Evolutionary conservation across 2,888 invertebrate genomes (phyloP).

Genomic region (Blastobasis adustella): DNA sequence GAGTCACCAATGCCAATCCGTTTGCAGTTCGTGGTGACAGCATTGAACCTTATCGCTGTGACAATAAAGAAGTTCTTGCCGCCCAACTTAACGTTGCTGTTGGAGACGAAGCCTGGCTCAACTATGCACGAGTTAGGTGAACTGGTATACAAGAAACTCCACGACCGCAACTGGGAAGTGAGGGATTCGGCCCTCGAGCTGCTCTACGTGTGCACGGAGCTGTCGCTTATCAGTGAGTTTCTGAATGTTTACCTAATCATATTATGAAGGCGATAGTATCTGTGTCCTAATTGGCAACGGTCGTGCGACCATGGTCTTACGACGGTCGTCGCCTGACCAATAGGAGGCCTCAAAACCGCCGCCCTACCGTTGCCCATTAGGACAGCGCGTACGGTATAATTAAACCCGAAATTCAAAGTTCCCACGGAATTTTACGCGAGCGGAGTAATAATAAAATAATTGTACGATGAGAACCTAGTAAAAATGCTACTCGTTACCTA

Average conservation of each 20-base stretch:
- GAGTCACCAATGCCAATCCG: too few species aligned
- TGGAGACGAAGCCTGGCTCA: slow-evolving; percentile 79
- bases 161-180: slow-evolving; percentile 85
- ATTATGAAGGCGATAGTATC: background rate
- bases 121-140: slow-evolving; percentile 79
- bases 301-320: too few species aligned
- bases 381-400: too few species aligned
- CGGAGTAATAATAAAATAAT: too few species aligned
- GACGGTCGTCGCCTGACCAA: too few species aligned
- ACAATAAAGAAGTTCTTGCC: slow-evolving; percentile 84
- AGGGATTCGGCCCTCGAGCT: slow-evolving; percentile 85
- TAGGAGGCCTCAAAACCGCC: too few species aligned
- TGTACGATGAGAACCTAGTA: too few species aligned
- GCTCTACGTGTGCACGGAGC: slow-evolving; percentile 79
- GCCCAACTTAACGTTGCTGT: slow-evolving; percentile 83
- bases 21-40: slow-evolving; percentile 79
- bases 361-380: too few species aligned
- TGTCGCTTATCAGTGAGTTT: slow-evolving; percentile 81
- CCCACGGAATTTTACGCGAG: too few species aligned
- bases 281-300: too few species aligned
- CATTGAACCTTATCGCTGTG: slow-evolving; percentile 80
- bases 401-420: too few species aligned
- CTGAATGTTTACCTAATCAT: background rate
- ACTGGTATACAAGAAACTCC: slow-evolving; percentile 80
- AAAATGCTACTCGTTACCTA: too few species aligned